Conservation (phyloP, 2,113 vertebrate genomes). For the Poecile atricapillus region DNA sequence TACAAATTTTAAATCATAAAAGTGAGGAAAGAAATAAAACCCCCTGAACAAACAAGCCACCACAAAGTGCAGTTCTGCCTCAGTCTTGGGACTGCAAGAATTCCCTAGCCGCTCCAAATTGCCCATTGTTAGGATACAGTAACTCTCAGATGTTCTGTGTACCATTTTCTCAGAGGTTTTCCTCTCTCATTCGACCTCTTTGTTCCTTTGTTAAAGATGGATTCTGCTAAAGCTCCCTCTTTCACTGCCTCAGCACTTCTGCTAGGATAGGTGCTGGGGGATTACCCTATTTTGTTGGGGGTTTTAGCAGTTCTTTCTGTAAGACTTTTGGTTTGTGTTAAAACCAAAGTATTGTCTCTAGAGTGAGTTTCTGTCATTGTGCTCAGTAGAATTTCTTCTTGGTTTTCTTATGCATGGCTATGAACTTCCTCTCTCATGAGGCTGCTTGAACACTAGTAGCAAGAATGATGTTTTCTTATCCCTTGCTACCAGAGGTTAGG, state of each 20-base stretch:
- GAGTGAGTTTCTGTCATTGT: neutral
- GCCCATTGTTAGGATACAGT: neutral
- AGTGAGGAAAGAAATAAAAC: neutral
- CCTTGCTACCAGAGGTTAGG: neutral
- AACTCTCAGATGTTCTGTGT: neutral
- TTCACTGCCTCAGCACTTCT: neutral
- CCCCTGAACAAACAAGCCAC: too few species aligned
- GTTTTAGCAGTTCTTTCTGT: neutral
- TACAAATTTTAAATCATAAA: neutral
- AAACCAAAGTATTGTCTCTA: neutral
- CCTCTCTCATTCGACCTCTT: neutral
- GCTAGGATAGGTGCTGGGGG: neutral
- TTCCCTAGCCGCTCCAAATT: neutral
- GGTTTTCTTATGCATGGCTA: neutral
- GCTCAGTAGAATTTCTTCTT: neutral
- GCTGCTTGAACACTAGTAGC: neutral
- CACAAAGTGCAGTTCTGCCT: neutral
- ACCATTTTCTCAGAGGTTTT: neutral
- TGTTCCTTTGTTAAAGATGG: neutral
- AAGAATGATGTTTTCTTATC: neutral
- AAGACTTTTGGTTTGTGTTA: neutral
- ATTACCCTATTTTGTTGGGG: neutral
- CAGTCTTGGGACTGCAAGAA: neutral
- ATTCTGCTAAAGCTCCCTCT: neutral
- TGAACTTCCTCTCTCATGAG: neutral